These are phyloP conservation scores for Lacanobia wlatinum DNA, from an alignment of 2,888 invertebrate species.

Conservation along the genomic window DNA sequence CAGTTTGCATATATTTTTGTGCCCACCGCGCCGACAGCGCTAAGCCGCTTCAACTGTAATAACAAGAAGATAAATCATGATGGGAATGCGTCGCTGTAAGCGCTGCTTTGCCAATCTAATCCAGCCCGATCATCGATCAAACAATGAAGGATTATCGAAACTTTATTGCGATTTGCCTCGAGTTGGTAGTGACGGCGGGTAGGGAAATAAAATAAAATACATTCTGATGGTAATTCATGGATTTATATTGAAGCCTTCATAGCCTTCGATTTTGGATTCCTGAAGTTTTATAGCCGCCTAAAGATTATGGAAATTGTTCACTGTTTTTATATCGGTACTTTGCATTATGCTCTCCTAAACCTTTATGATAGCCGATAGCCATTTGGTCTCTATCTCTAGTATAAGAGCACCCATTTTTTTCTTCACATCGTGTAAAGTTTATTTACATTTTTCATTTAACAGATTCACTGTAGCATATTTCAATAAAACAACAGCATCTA, in stretches of 20 bases:
- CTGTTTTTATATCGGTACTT: conserved; percentile 20
- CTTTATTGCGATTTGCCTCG: conserved; percentile 56
- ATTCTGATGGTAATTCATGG: conserved; percentile 29
- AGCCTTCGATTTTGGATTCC: conserved; percentile 3
- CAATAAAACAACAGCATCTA: not conserved
- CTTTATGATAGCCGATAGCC: not conserved
- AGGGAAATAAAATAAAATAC: conserved; percentile 37
- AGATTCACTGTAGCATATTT: not conserved
- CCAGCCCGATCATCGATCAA: conserved; percentile 67
- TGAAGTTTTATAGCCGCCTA: conserved; percentile 24
- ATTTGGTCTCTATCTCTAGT: too few relatives aligned
- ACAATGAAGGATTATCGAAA: conserved; percentile 66
- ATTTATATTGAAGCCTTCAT: conserved; percentile 12
- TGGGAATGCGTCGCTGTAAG: conserved; percentile 55
- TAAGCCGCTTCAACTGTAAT: conserved; percentile 57
- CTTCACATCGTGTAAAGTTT: not conserved
- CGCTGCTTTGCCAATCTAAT: conserved; percentile 63
- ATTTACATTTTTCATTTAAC: not conserved
- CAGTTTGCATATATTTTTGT: conserved; percentile 60
- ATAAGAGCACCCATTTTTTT: not conserved
- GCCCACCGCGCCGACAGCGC: conserved; percentile 36
- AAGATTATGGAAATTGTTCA: conserved; percentile 7
- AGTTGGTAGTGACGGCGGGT: conserved; percentile 45
- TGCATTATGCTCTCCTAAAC: not conserved
- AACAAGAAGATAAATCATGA: conserved; percentile 63